phyloP scores from a whole-genome alignment of 2,113 vertebrate species.

The Pteruthius melanotis region DNA sequence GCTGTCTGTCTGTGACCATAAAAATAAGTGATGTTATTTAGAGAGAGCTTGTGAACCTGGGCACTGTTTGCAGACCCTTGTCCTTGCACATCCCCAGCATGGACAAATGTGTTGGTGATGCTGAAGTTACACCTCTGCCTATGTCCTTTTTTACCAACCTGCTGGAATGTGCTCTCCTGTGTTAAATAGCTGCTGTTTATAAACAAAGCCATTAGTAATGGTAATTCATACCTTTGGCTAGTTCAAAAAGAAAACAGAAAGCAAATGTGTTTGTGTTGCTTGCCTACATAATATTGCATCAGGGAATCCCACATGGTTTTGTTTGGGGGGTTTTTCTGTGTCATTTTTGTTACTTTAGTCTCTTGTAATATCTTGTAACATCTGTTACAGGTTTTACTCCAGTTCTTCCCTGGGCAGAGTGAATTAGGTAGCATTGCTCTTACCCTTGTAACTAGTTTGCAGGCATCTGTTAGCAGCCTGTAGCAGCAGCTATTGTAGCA shows the following conservation, averaged over 20 bases:
- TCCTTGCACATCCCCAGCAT: fast-evolving
- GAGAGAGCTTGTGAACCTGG: not conserved
- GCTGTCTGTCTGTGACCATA: not conserved
- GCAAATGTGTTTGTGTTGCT: not conserved
- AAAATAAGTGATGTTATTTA: not conserved
- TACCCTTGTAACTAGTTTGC: not conserved
- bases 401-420: not conserved
- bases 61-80: fast-evolving
- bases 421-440: not conserved
- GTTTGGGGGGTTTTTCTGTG: not conserved
- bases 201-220: not conserved
- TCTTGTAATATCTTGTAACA: not conserved
- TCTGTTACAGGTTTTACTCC: not conserved
- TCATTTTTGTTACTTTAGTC: not conserved
- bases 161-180: not conserved
- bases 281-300: not conserved
- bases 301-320: not conserved
- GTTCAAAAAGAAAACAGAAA: not conserved
- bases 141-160: not conserved
- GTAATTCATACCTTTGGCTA: not conserved
- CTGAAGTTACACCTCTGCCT: not conserved
- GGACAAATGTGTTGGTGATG: not conserved
- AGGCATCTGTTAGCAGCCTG: not conserved
- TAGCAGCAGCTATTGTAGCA: not conserved
- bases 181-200: not conserved